Conservation (phyloP, 2,113 vertebrate genomes). For the Rhynchomys soricoides region DNA sequence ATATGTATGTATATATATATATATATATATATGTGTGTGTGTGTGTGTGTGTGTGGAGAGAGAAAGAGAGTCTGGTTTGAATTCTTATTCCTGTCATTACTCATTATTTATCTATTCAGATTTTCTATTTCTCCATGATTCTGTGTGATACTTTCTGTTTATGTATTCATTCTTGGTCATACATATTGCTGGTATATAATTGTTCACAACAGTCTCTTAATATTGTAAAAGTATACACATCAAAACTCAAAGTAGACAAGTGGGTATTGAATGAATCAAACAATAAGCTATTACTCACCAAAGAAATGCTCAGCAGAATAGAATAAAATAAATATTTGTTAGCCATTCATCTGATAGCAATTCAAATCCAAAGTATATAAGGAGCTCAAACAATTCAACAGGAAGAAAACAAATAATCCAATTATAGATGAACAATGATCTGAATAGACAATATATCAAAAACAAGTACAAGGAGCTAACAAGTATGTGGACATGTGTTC, state of each 20-base stretch:
- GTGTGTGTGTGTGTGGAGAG: too few species aligned
- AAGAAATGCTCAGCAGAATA: background rate
- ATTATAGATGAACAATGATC: background rate
- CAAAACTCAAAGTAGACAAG: background rate
- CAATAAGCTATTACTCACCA: background rate
- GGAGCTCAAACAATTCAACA: background rate
- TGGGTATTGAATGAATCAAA: background rate
- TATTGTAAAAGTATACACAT: background rate
- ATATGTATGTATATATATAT: too few species aligned
- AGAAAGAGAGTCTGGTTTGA: background rate
- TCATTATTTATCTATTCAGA: too few species aligned
- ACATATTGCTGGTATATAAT: background rate
- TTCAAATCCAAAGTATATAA: background rate
- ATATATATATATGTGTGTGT: too few species aligned
- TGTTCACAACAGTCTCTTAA: background rate
- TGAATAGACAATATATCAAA: background rate
- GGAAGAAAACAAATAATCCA: background rate
- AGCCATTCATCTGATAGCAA: background rate
- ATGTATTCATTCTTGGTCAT: background rate
- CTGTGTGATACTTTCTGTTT: background rate
- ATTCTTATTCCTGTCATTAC: background rate
- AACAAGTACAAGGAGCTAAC: background rate
- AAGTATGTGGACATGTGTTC: background rate
- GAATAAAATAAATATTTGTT: background rate
- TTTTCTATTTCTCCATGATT: background rate